Conservation (phyloP, 2,797 vertebrate species). For the Potorous gilbertii region DNA sequence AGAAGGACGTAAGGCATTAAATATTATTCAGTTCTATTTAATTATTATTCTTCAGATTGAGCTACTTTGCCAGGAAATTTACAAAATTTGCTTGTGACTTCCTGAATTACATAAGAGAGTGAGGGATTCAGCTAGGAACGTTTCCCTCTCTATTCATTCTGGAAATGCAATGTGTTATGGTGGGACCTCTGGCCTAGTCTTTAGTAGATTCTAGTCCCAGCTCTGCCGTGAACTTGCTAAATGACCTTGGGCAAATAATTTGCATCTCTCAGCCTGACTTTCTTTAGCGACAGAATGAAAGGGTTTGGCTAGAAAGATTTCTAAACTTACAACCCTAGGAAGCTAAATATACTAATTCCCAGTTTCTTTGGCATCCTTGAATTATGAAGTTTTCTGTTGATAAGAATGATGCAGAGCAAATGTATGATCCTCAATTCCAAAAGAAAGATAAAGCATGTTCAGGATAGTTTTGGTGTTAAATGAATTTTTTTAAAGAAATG, state of each 20-base stretch:
- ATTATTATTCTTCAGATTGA: neutral
- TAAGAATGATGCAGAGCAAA: neutral
- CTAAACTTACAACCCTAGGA: neutral
- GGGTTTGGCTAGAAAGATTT: neutral
- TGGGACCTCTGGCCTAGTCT: neutral
- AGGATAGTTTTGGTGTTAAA: neutral
- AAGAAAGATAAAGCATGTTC: neutral
- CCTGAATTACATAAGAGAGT: neutral
- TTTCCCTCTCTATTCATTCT: constrained; percentile 3
- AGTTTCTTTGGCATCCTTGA: neutral
- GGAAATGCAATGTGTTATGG: constrained; percentile 2
- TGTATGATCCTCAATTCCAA: neutral
- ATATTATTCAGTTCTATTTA: constrained; percentile 33
- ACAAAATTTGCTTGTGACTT: neutral
- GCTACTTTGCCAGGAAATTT: neutral
- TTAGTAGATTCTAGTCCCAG: neutral
- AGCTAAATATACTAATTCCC: neutral
- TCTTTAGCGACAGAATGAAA: neutral
- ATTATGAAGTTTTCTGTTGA: neutral
- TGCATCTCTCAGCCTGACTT: neutral
- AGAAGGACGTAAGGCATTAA: constrained; percentile 17
- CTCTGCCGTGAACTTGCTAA: neutral
- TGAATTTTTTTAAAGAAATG: neutral
- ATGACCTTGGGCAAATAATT: neutral
- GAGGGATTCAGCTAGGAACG: constrained; percentile 20